These are phyloP conservation scores for Halcyon leucocephala DNA, from an alignment of 2,797 vertebrate genomes.

Conservation along the genomic window DNA sequence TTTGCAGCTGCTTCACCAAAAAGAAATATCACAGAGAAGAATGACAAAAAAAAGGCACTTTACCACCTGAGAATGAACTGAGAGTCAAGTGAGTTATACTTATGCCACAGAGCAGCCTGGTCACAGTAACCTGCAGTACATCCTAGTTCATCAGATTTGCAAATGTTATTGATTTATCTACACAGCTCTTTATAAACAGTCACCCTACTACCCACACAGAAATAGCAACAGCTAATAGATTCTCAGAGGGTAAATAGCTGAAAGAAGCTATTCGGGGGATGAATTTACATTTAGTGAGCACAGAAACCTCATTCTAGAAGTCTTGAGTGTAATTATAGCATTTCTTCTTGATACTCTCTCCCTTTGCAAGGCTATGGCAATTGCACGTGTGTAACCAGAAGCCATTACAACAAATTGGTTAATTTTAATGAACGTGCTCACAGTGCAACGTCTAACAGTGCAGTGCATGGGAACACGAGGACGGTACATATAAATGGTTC, in stretches of 20 bases:
- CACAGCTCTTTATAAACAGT: slow-evolving; percentile 3
- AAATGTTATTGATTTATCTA: slow-evolving; percentile 46
- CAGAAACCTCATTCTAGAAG: neutral
- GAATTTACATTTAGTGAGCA: neutral
- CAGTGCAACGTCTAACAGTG: neutral
- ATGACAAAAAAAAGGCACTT: neutral
- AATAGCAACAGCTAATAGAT: slow-evolving; percentile 11
- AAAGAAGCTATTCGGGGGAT: neutral
- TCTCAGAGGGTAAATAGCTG: slow-evolving; percentile 42
- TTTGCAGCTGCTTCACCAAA: neutral
- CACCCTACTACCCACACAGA: neutral
- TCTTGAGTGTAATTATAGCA: neutral
- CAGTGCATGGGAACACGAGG: neutral
- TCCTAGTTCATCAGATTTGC: slow-evolving; percentile 20
- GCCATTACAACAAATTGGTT: slow-evolving; percentile 52
- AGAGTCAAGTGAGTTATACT: neutral
- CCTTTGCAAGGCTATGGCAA: slow-evolving; percentile 11
- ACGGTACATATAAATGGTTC: fast-evolving
- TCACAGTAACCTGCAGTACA: neutral
- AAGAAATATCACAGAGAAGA: neutral
- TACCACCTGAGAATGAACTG: neutral
- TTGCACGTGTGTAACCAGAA: slow-evolving; percentile 18
- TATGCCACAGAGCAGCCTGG: neutral
- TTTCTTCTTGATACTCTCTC: neutral
- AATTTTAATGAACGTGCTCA: slow-evolving; percentile 14